Percentiles rank a stretch among this genome's conserved stretches.
phyloP scores from a whole-genome alignment of 2,113 vertebrate species.

The Ellobius talpinus region DNA sequence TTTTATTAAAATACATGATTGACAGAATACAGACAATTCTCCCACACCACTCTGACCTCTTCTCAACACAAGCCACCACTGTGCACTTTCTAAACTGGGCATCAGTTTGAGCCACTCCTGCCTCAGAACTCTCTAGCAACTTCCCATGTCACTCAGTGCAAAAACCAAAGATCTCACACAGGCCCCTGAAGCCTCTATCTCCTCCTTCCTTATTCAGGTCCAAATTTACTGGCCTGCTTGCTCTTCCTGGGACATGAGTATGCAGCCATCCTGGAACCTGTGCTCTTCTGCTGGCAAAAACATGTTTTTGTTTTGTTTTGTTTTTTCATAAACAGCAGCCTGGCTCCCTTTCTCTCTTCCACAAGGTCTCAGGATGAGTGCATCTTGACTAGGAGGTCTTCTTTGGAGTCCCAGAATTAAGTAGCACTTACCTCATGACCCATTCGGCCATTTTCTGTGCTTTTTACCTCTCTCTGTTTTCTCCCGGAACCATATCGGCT shows the following conservation, averaged over 20 bases:
- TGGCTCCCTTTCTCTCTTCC: background rate
- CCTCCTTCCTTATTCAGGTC: background rate
- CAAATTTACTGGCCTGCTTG: background rate
- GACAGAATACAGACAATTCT: no score
- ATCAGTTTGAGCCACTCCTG: background rate
- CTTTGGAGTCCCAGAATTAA: background rate
- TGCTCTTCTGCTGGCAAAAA: accelerated
- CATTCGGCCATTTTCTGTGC: background rate
- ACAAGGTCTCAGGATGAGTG: background rate
- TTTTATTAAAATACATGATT: no score
- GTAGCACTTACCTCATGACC: background rate
- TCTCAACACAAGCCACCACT: background rate
- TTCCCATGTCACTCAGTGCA: background rate
- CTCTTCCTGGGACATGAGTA: background rate
- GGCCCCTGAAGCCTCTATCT: background rate
- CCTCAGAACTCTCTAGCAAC: background rate
- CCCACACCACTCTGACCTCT: background rate
- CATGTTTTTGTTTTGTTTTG: background rate
- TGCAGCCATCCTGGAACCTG: background rate
- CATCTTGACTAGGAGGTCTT: background rate
- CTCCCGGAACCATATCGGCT: no score
- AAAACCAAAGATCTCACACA: background rate
- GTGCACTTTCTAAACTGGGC: background rate
- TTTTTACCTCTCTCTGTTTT: background rate
- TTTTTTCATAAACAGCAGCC: background rate